Conservation (phyloP, 2,888 invertebrate species). For the Scaptomyza reducta region DNA sequence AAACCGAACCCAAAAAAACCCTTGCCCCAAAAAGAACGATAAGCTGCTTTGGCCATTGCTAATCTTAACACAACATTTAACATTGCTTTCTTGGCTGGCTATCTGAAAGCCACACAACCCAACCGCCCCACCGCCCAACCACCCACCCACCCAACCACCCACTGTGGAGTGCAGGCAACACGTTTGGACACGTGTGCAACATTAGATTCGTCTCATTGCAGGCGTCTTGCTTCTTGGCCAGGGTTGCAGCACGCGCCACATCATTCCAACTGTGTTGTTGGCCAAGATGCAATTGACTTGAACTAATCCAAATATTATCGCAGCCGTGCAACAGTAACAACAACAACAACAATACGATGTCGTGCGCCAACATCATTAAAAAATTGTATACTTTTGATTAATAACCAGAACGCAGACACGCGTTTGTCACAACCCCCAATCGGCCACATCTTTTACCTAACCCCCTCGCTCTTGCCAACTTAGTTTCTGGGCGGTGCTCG, state of each 20-base stretch:
- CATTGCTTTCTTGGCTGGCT: slow-evolving; percentile 51
- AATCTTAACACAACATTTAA: slow-evolving; percentile 79
- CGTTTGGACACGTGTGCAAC: slow-evolving; percentile 74
- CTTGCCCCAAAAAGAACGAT: slow-evolving; percentile 24
- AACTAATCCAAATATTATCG: slow-evolving; percentile 82
- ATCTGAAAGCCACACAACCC: slow-evolving; percentile 45
- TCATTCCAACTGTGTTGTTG: slow-evolving; percentile 41
- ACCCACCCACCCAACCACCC: slow-evolving; percentile 46
- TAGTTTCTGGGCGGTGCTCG: slow-evolving; percentile 26
- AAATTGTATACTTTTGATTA: slow-evolving; percentile 73
- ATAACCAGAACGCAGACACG: slow-evolving; percentile 56
- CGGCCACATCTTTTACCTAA: neutral
- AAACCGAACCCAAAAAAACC: slow-evolving; percentile 19
- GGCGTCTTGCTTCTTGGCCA: slow-evolving; percentile 33
- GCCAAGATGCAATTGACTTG: slow-evolving; percentile 81
- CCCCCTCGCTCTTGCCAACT: neutral
- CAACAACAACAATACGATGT: slow-evolving; percentile 39
- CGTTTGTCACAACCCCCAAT: slow-evolving; percentile 13
- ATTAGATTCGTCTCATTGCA: slow-evolving; percentile 79
- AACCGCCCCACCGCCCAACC: slow-evolving; percentile 32
- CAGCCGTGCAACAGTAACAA: slow-evolving; percentile 62
- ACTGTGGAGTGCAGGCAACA: slow-evolving; percentile 54
- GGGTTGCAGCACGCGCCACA: slow-evolving; percentile 53
- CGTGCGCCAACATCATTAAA: slow-evolving; percentile 72
- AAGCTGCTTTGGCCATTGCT: slow-evolving; percentile 69